Percentiles rank a stretch among this genome's conserved stretches.
Conservation (phyloP, 2,113 vertebrate genomes). For the Cebus imitator region DNA sequence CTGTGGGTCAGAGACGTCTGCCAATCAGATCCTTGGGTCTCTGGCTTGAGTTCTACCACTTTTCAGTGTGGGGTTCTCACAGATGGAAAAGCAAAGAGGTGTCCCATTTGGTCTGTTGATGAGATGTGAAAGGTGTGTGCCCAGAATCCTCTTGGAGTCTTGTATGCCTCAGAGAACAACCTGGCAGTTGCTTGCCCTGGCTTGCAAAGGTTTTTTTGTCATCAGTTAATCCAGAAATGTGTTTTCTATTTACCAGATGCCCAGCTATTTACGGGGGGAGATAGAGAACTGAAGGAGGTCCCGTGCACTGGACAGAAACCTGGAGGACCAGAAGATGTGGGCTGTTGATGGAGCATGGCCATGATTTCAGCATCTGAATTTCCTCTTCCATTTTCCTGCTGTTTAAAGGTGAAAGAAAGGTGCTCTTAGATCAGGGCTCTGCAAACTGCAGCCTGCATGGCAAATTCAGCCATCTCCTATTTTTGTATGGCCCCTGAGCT, state of each 20-base stretch:
- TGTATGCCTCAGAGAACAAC: not conserved
- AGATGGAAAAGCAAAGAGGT: not conserved
- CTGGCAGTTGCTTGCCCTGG: not conserved
- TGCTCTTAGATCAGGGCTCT: no score
- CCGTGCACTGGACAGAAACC: not conserved
- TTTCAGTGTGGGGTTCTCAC: no score
- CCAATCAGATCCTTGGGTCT: not conserved
- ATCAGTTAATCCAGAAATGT: not conserved
- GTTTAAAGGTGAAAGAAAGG: not conserved
- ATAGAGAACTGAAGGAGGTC: not conserved
- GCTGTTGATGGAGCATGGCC: fast-evolving
- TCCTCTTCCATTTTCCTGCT: not conserved
- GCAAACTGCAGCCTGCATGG: no score
- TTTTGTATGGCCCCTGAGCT: not conserved
- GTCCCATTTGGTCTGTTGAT: not conserved
- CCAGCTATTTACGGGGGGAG: no score
- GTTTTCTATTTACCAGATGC: not conserved
- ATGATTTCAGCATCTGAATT: fast-evolving
- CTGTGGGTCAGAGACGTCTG: fast-evolving
- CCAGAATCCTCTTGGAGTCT: not conserved
- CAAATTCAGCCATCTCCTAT: not conserved
- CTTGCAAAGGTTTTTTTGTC: not conserved
- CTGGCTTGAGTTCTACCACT: not conserved
- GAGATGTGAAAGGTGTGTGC: not conserved
- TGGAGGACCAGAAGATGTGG: not conserved